A percentile compares a stretch with the other conserved stretches of the same genome.
Evolutionary conservation across 2,113 vertebrate species (phyloP).

Genomic region (Agelaius phoeniceus): DNA sequence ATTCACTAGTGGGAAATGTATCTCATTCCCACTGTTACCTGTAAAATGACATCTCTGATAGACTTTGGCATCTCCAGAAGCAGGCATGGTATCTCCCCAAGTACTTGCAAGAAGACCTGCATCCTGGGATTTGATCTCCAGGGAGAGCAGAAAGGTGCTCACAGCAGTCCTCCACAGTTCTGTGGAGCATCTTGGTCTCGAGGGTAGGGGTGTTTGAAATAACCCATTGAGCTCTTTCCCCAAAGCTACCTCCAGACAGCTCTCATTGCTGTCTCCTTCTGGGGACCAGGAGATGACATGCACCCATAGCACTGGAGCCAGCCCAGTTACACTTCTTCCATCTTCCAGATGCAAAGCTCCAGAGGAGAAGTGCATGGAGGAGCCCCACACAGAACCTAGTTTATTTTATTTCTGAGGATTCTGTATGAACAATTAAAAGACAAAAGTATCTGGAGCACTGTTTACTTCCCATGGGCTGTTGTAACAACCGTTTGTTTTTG

Average conservation of each 20-base stretch:
- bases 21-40: background rate
- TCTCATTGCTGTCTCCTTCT: background rate
- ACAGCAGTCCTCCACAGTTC: background rate
- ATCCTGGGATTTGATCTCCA: background rate
- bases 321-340: background rate
- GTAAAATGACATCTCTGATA: background rate
- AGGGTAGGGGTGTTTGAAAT: background rate
- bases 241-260: background rate
- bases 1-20: background rate
- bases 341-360: background rate
- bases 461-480: background rate
- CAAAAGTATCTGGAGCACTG: background rate
- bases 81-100: background rate
- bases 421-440: background rate
- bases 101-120: background rate
- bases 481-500: background rate
- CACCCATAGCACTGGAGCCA: background rate
- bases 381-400: background rate
- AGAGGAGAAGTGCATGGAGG: background rate
- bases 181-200: background rate
- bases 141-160: background rate
- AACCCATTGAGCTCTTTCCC: accelerated
- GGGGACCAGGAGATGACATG: background rate
- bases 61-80: background rate
- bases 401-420: background rate